These are phyloP conservation scores for Eulemur rubriventer DNA, from an alignment of 2,797 vertebrate species.

Conservation along the genomic window DNA sequence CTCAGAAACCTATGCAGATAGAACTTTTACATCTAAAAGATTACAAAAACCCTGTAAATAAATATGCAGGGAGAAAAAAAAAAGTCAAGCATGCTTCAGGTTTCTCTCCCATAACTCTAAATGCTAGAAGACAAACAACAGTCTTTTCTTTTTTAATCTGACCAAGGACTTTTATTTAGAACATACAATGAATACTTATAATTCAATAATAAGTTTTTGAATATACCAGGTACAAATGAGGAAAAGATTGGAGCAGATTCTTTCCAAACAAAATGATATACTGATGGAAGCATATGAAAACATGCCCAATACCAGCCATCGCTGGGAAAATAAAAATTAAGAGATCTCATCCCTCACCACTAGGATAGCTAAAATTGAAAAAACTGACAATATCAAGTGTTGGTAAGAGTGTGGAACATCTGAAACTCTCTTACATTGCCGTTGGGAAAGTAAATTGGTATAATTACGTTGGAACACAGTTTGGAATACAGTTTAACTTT, in stretches of 20 bases:
- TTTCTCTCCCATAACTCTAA: not conserved
- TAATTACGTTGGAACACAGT: not conserved
- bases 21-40: not conserved
- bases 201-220: not conserved
- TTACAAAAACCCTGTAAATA: not conserved
- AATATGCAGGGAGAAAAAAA: not conserved
- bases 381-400: not conserved
- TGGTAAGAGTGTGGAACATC: not conserved
- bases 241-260: not conserved
- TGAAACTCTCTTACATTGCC: not conserved
- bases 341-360: not conserved
- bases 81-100: not conserved
- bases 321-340: not conserved
- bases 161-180: not conserved
- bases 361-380: not conserved
- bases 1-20: not conserved
- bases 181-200: not conserved
- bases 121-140: not conserved
- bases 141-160: not conserved
- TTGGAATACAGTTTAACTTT: too few species aligned
- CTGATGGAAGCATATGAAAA: not conserved
- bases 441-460: not conserved
- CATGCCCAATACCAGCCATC: not conserved
- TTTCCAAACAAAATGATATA: not conserved
- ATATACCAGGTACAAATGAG: not conserved